phyloP scores from a whole-genome alignment of 2,113 vertebrate species.

The Columbina picui region DNA sequence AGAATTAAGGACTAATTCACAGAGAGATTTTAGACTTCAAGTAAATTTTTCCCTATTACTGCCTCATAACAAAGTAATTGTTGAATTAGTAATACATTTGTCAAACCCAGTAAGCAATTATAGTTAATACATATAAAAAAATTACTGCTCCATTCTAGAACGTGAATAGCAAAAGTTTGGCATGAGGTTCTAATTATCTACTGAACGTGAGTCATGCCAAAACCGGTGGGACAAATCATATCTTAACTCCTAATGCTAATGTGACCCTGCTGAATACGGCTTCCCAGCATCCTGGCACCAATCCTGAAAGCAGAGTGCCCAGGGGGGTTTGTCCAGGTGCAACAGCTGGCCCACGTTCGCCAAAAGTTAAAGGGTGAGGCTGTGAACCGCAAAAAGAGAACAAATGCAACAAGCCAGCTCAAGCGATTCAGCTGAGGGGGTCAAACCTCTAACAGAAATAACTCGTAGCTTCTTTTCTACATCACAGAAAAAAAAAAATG shows the following conservation, averaged over 20 bases:
- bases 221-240: not conserved
- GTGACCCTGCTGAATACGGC: not conserved
- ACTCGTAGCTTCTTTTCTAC: not conserved
- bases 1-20: slow-evolving; percentile 1
- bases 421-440: not conserved
- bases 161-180: not conserved
- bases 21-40: not conserved
- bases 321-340: not conserved
- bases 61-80: not conserved
- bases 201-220: not conserved
- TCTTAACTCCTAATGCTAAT: not conserved
- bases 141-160: not conserved
- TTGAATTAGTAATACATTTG: slow-evolving; percentile 49
- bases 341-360: not conserved
- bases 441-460: not conserved
- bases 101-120: slow-evolving; percentile 26
- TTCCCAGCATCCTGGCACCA: not conserved
- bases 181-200: slow-evolving; percentile 51
- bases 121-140: slow-evolving; percentile 10
- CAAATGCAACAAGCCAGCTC: not conserved
- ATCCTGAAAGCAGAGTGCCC: not conserved
- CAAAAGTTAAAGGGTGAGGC: not conserved
- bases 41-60: slow-evolving; percentile 7
- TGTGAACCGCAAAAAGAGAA: not conserved
- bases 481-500: not conserved